Evolutionary conservation across 64 coral and sea anemone species (phyloP).

Genomic region (Anthopleura sola): DNA sequence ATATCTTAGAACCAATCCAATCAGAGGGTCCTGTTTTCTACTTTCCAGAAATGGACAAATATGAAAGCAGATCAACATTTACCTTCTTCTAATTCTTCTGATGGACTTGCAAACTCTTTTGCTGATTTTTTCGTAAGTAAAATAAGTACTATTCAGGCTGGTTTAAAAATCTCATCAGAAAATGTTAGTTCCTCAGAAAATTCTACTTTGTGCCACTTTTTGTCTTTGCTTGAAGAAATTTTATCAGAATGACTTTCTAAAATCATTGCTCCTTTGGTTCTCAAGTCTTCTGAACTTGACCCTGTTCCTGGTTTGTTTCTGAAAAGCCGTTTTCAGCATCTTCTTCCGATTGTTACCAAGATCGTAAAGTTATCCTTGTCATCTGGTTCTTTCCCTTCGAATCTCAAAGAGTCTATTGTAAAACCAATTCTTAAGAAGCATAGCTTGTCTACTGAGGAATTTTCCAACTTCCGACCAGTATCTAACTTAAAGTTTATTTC

Average conservation of each 20-base stretch:
- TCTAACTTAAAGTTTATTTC: slow-evolving; percentile 35
- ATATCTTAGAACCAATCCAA: slow-evolving; percentile 11
- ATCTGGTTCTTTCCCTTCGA: not conserved
- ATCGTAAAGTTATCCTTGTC: too few relatives aligned
- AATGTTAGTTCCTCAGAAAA: not conserved
- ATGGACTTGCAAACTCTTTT: not conserved
- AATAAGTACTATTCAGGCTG: not conserved
- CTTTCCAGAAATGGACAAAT: not conserved
- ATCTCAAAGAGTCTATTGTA: slow-evolving; percentile 40
- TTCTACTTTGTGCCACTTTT: not conserved
- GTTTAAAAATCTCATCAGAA: not conserved
- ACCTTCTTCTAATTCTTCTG: not conserved
- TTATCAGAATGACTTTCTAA: too few relatives aligned
- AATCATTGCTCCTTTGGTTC: not conserved
- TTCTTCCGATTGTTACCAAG: slow-evolving; percentile 10
- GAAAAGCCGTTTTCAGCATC: slow-evolving; percentile 11
- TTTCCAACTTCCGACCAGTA: slow-evolving; percentile 30
- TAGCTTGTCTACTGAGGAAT: slow-evolving; percentile 7
- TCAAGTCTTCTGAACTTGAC: slow-evolving; percentile 28
- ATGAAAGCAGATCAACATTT: not conserved
- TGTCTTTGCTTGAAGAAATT: not conserved
- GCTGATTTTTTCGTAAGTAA: slow-evolving; percentile 5
- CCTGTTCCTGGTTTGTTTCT: not conserved
- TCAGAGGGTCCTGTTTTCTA: not conserved
- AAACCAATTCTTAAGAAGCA: slow-evolving; percentile 50